These are phyloP conservation scores for Syngnathoides biaculeatus DNA, from an alignment of 2,113 vertebrate genomes.

Conservation along the genomic window DNA sequence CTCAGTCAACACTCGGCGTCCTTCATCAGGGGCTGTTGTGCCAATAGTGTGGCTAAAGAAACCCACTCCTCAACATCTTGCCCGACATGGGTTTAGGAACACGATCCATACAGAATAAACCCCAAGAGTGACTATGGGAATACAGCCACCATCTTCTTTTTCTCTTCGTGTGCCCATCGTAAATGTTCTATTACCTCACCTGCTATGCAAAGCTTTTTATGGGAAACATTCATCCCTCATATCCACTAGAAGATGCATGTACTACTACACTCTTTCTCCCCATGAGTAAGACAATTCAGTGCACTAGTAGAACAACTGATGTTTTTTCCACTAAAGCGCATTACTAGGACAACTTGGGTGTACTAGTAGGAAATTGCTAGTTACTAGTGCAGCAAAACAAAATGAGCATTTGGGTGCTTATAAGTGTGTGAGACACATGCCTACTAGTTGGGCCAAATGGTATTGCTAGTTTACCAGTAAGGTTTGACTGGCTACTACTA, in stretches of 20 bases:
- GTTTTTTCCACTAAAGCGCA: no score
- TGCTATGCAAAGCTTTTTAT: not conserved
- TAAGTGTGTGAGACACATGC: no score
- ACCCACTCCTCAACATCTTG: not conserved
- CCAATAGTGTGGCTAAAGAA: not conserved
- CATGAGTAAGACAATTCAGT: not conserved
- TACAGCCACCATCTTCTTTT: slow-evolving; percentile 17
- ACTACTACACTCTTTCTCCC: not conserved
- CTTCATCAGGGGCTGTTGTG: not conserved
- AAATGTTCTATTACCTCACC: slow-evolving; percentile 33
- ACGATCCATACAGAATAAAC: slow-evolving; percentile 1
- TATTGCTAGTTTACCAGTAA: no score
- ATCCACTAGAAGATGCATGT: not conserved
- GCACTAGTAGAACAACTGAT: not conserved
- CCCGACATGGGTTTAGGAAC: not conserved
- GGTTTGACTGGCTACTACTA: no score
- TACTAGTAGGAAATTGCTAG: no score
- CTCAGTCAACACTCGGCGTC: not conserved
- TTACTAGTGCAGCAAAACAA: no score
- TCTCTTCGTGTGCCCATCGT: slow-evolving; percentile 10
- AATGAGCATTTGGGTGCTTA: no score
- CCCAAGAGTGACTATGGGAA: slow-evolving; percentile 1
- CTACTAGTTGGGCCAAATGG: no score
- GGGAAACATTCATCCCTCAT: not conserved
- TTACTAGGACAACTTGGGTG: no score